Evolutionary conservation across 2,888 invertebrate species (phyloP), one percentile per base, ranked within the genome.

Genomic region (Acleris holmiana): DNA sequence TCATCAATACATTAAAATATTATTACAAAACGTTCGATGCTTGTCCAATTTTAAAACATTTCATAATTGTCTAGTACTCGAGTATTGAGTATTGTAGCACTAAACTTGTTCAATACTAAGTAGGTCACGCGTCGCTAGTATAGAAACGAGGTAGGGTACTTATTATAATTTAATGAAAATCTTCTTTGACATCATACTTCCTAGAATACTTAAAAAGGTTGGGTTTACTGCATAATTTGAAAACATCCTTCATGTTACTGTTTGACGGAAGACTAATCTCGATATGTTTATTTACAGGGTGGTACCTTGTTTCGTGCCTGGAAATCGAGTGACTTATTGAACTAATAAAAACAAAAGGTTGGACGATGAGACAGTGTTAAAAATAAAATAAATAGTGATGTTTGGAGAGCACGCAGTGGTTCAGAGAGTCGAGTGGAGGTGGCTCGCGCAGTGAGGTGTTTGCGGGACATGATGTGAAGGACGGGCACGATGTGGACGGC

Each of bases 401-500:
- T 57, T 29, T 19, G 29, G 58, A 25, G 46, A 58, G 53, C 35
- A 19, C 53, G 44, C 48, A 53, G 17, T 48, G 54, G 15, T 53
- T 41, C 55, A 40, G 35, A 29, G 46, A 63, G 57, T 51, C 29
- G 44, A 63, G 58, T 63, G 57, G 58, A 35, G 35, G 57, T 40
- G 47, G 54, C 18, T 51, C 49, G 58, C 21, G 80, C 73, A 73
- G 82, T 82, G 83, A 71, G 71, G 70, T 77, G 77, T 78, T 71
- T 73, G 68, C 79, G 80, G 75, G 78, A 77, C 84, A 86, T 84
- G 73, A 91, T 91, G 90, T 91, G 87, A 87, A 82, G 76, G 69
- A 54, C 69, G 70, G 65, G 68, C 83, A 88, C 76, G 71, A 91
- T 91, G 91, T 91, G 91, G 91, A 84, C 89, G 79, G 89, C 86